These are phyloP conservation scores for Mesoclemmys tuberculata DNA, from an alignment of 2,113 vertebrate species.

Conservation along the genomic window DNA sequence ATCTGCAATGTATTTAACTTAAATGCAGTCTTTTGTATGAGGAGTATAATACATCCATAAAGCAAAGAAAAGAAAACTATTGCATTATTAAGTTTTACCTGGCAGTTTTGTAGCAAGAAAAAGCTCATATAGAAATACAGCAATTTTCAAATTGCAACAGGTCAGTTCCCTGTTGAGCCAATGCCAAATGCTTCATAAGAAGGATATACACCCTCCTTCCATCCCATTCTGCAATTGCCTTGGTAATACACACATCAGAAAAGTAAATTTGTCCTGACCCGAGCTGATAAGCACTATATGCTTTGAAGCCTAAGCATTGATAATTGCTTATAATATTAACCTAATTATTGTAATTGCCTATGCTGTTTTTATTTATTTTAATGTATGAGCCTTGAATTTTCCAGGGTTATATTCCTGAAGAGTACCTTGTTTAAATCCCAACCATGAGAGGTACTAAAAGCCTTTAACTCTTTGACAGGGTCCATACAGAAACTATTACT, in stretches of 20 bases:
- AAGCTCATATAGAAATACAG: neutral
- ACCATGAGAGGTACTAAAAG: neutral
- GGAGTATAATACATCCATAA: neutral
- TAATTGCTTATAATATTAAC: neutral
- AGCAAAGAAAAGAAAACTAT: neutral
- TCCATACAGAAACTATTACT: accelerated
- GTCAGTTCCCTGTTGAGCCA: neutral
- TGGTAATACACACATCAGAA: neutral
- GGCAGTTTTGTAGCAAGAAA: neutral
- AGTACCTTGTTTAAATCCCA: accelerated
- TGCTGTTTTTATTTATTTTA: neutral
- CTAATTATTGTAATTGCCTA: neutral
- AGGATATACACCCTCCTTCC: neutral
- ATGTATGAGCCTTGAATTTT: neutral
- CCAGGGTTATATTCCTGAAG: neutral
- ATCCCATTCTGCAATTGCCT: neutral
- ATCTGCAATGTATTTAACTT: neutral
- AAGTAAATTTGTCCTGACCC: neutral
- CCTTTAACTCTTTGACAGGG: neutral
- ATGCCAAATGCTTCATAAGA: neutral
- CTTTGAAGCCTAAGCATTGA: neutral
- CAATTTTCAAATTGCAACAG: neutral
- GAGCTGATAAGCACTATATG: neutral
- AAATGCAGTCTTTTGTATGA: neutral
- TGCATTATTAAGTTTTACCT: neutral